Base-by-base conservation (phyloP, 2,888 invertebrate genomes). In the Germaria angustata region DNA sequence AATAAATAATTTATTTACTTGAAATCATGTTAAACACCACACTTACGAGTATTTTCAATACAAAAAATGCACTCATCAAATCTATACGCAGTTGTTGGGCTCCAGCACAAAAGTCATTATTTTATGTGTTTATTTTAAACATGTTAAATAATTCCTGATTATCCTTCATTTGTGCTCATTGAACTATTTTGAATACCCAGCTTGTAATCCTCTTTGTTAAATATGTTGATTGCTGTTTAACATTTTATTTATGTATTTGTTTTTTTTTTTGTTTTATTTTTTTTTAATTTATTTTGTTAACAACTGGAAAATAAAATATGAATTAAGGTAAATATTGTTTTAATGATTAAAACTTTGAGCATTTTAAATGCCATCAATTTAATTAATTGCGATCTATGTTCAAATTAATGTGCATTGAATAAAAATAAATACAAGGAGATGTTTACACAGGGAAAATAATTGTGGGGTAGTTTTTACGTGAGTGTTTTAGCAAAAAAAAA, bases 251-350 rank as follows among this genome's bases (percentile, higher is more conserved):
- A n/a, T 11, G 15, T 34, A 0, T 17, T 71, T 49, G 17, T 6
- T 49, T 28, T 8, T 4, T 15, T 15, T 53, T 11, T 22, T 34
- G 1, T 17, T 71, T 49, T 24, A 5, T 49, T 28, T 8, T 4
- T 15, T 15, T 53, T 22, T 20, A 34, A 46, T 57, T 34, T 34
- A 2, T 49, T 49, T 49, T 17, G 4, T 17, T 49, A 39, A 24
- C 24, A 57, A 76, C 41, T 68, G 41, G 15, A 59, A 57, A 59
- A 41, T 17, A 46, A 32, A 36, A 44, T 9, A 59, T 17, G 9
- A 36, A 51, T 59, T 49, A 20, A 68, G 22, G 20, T 75, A 41
- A 24, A 63, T 68, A 55, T 63, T 80, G 17, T 55, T 76, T 55
- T 46, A 61, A 63, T 68, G 39, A 66, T 39, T 55, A 24, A 65